Conservation (phyloP, 2,113 vertebrate species). For the Eidolon helvum region DNA sequence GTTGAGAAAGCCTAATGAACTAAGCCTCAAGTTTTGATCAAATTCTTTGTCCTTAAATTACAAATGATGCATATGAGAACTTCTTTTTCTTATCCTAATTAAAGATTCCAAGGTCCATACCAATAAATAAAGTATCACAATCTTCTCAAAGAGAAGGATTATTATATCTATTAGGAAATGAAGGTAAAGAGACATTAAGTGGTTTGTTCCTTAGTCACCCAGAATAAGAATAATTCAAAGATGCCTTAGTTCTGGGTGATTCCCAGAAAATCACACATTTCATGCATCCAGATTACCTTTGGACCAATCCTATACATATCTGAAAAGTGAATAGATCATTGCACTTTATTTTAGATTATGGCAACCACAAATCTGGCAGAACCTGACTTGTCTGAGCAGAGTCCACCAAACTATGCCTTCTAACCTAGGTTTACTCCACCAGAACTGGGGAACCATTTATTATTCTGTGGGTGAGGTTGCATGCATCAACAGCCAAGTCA, state of each 20-base stretch:
- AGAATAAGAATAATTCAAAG: conserved; percentile 44
- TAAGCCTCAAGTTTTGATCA: conserved; percentile 2
- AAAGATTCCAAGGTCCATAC: conserved; percentile 35
- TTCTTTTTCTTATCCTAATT: not conserved
- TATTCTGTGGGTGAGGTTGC: conserved; percentile 48
- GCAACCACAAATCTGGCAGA: conserved; percentile 34
- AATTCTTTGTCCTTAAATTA: conserved; percentile 30
- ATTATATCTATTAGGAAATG: conserved; percentile 24
- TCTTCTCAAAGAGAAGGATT: conserved; percentile 17
- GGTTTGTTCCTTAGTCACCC: conserved; percentile 48
- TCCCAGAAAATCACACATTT: conserved; percentile 59
- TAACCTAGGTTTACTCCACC: conserved; percentile 36
- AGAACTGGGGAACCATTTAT: conserved; percentile 39
- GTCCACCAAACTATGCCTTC: conserved; percentile 36
- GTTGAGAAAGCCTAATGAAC: conserved; percentile 32
- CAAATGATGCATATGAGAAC: conserved; percentile 12
- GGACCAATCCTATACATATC: conserved; percentile 11
- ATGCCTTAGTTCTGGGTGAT: conserved; percentile 28
- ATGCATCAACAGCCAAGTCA: conserved; percentile 32
- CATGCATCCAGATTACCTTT: not conserved
- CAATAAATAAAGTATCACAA: not conserved
- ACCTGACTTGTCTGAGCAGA: conserved; percentile 36
- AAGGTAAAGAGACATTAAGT: conserved; percentile 31
- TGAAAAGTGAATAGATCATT: conserved; percentile 34
- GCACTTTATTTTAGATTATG: conserved; percentile 55